Evolutionary conservation across 2,797 vertebrate species (phyloP), one percentile per base, ranked within the genome.

Genomic region (Xerus rutilus): DNA sequence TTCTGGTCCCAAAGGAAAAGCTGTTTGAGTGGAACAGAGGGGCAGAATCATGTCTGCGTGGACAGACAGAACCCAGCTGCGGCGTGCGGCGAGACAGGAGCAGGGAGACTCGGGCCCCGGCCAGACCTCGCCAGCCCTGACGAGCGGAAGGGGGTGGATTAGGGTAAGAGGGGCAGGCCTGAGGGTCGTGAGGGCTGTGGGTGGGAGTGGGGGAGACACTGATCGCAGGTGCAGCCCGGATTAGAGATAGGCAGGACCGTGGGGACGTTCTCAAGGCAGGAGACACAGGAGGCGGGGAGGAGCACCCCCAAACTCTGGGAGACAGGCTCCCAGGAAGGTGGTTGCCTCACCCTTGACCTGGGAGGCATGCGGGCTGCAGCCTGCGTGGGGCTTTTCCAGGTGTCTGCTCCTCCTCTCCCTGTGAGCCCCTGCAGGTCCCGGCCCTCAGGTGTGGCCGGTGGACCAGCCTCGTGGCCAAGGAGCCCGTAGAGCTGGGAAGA

Each of bases 371-470:
- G 18, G n/a, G 32, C 62, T 11, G 17, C 67, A 18, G 54, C 17
- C 5, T 7, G 25, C 73, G 39, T 39, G 43, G 9, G 73, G 74
- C 2, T 9, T 12, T 7, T 13, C 5, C 39, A 39, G 39, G 47
- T 12, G 32, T 32, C 15, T 54, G 47, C 74, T 52, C 47, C 32
- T 77, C 47, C 74, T 52, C 45, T 28, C 1, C 74, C 17, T 2
- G 7, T 4, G 17, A 20, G 45, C 32, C 2, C 7, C 52, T 3
- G 17, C 2, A 18, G 74, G 18, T n/a, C 17, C 5, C 9, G 0
- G n/a, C 30, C 35, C 59, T 7, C 72, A 14, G 23, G 25, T 5
- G 7, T 72, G 93, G 78, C 52, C 3, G 0, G 0, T 39, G 28
- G 25, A 18, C 32, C 59, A 32, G 35, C 52, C 52, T 54, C 13